A percentile compares a stretch with the other conserved stretches of the same genome.
Conservation (phyloP, 1,140 invertebrate genomes). For the Andricus grossulariae region DNA sequence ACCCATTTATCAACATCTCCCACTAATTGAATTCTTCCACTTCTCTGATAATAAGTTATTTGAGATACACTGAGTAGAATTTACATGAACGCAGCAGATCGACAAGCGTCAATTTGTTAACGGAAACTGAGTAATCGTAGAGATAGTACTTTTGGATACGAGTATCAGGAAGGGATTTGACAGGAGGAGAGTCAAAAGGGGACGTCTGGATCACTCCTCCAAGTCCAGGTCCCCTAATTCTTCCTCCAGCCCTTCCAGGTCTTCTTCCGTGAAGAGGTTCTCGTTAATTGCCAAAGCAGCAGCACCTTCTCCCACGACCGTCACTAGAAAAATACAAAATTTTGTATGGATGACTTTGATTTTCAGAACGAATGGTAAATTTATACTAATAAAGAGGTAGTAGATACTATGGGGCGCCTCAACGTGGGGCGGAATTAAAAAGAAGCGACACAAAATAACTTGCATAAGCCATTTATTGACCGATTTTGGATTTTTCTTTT, state of each 20-base stretch:
- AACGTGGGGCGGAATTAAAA: too few species aligned
- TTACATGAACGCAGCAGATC: background rate
- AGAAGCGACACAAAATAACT: too few species aligned
- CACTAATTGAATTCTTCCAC: background rate
- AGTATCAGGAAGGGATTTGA: conserved; percentile 22
- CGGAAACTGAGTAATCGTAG: background rate
- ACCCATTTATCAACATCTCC: background rate
- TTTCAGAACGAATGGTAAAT: conserved; percentile 23
- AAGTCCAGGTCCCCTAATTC: conserved; percentile 86
- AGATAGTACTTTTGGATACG: conserved; percentile 2
- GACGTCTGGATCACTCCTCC: conserved; percentile 77
- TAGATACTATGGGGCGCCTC: too few species aligned
- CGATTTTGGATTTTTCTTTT: too few species aligned
- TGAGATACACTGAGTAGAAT: conserved; percentile 14
- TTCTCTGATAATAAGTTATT: conserved; percentile 15
- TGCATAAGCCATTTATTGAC: too few species aligned
- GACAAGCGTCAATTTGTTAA: background rate
- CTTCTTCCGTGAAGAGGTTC: conserved; percentile 94
- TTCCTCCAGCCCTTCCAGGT: conserved; percentile 88
- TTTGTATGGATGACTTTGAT: background rate
- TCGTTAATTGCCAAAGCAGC: conserved; percentile 91
- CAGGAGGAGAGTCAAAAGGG: conserved; percentile 54
- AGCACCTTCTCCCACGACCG: conserved; percentile 71
- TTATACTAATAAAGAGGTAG: background rate
- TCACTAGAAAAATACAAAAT: conserved; percentile 55